Percentiles rank a stretch among this genome's conserved stretches.
Conservation (phyloP, 2,113 vertebrate species). For the Cardinalis cardinalis region DNA sequence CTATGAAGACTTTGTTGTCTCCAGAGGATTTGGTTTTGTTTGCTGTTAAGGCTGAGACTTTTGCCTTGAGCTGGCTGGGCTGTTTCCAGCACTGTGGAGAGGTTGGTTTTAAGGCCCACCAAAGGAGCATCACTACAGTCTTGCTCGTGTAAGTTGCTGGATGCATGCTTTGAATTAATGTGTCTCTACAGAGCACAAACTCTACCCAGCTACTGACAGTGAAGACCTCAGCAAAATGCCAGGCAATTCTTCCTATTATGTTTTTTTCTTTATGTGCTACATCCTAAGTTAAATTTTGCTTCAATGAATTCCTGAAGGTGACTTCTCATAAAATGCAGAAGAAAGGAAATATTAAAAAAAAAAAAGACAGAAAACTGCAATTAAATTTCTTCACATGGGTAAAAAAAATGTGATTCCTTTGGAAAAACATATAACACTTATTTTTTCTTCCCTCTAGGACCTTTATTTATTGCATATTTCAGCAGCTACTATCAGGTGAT, state of each 20-base stretch:
- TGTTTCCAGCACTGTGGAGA: not conserved
- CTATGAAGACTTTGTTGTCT: not conserved
- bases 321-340: not conserved
- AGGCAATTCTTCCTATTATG: not conserved
- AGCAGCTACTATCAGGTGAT: not conserved
- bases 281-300: not conserved
- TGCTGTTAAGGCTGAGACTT: not conserved
- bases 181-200: not conserved
- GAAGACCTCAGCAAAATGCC: not conserved
- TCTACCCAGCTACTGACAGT: not conserved
- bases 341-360: not conserved
- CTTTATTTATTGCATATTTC: slow-evolving; percentile 49
- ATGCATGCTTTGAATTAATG: not conserved
- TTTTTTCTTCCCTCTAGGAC: not conserved
- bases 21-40: not conserved
- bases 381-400: not conserved
- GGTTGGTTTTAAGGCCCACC: not conserved
- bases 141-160: not conserved
- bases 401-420: not conserved
- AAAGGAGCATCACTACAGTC: not conserved
- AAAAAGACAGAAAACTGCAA: not conserved
- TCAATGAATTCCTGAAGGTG: not conserved
- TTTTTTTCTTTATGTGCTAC: not conserved
- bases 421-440: not conserved
- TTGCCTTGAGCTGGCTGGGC: not conserved